Base-by-base conservation (phyloP, 2,797 vertebrate species). In the Urosaurus nigricauda region DNA sequence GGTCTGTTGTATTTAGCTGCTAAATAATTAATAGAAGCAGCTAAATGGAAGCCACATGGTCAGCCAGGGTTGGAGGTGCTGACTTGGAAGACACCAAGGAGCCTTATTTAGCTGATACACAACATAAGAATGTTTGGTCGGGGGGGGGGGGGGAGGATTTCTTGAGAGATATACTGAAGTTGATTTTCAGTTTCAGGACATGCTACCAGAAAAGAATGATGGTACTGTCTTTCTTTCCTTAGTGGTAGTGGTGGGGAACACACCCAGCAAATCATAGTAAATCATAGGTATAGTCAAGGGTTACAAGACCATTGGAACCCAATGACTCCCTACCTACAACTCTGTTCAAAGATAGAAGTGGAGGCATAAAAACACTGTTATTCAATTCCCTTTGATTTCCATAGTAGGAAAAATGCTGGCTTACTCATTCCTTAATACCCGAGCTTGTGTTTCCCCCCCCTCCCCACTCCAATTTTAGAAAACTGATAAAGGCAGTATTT, bases 1-100 rank as follows among this genome's bases (percentile, higher is more conserved):
- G 56, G 90, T 93, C 93, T 95, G 89, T 80, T 75, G 88, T 89
- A 90, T 92, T 93, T 92, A 92, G 92, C 91, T 88, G 90, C 88
- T 96, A 91, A 95, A 96, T 97, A 95, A 97, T 96, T 95, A 94
- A 97, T 93, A 89, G 91, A 87, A 92, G 35, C 35, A 77, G 79
- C 88, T 82, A 82, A 94, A 96, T 93, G 87, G 89, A 88, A 93
- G 58, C 0, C 1, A 90, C 85, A 71, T 88, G 90, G 88, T 87
- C 81, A 43, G 89, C 71, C 8, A 5, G 89, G 47, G 37, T 1
- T 74, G 75, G 63, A 88, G 89, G 75, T 83, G 86, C 26, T 70
- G 70, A 47, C 68, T n/a, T 68, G 7, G 80, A 65, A 82, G 89
- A 60, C 37, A 29, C 88, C 56, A 81, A 87, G 87, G 79, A 84